These are phyloP conservation scores for Cyclopterus lumpus DNA, from an alignment of 2,797 vertebrate species.

Conservation along the genomic window DNA sequence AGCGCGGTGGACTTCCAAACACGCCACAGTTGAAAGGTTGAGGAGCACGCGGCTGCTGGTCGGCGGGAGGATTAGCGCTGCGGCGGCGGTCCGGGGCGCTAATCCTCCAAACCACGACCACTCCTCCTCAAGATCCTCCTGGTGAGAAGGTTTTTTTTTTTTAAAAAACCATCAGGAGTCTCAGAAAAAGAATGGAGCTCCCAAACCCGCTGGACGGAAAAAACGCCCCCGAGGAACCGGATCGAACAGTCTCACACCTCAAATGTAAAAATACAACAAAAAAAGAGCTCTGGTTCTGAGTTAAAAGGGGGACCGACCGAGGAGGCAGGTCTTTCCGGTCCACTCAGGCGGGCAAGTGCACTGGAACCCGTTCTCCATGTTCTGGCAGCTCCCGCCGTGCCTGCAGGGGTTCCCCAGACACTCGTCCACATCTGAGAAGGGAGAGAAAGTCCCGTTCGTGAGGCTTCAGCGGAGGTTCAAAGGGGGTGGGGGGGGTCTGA, in stretches of 20 bases:
- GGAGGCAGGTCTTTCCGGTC: constrained; percentile 93
- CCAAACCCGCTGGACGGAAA: too few relatives aligned
- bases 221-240: neutral
- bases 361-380: constrained; percentile 90
- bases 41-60: neutral
- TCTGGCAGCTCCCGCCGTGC: constrained; percentile 92
- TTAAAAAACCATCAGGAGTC: neutral
- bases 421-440: constrained; percentile 89
- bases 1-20: neutral
- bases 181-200: neutral
- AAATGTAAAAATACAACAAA: neutral
- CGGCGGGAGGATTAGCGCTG: constrained; percentile 12
- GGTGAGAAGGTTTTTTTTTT: too few relatives aligned
- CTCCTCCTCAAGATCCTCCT: neutral
- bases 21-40: too few relatives aligned
- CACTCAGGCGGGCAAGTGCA: constrained; percentile 92
- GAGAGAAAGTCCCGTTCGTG: neutral
- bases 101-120: constrained; percentile 18
- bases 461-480: rapidly evolving
- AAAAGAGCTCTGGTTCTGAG: neutral
- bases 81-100: neutral
- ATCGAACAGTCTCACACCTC: neutral
- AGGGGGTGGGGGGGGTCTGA: neutral
- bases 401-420: constrained; percentile 91
- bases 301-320: constrained; percentile 84